Evolutionary conservation across 2,888 invertebrate genomes (phyloP).

Genomic region (Calameuta filiformis): DNA sequence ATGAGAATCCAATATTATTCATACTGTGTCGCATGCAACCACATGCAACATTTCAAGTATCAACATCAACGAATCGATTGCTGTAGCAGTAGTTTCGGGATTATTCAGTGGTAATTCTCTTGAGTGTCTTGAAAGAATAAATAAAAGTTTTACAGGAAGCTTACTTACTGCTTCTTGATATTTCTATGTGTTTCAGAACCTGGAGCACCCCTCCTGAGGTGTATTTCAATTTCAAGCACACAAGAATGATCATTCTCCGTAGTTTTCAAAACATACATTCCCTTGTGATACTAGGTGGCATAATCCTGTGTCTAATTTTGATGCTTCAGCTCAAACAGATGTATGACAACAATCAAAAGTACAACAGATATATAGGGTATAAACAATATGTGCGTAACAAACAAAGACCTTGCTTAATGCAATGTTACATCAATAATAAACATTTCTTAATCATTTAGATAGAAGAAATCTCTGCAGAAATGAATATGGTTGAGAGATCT

Average conservation of each 20-base stretch:
- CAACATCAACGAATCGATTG: not conserved
- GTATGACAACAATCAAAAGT: conserved; percentile 67
- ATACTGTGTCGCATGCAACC: not conserved
- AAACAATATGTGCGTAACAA: conserved; percentile 64
- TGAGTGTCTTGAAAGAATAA: not conserved
- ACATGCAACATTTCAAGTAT: not conserved
- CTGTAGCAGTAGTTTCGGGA: not conserved
- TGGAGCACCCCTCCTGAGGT: not conserved
- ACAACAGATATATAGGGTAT: conserved; percentile 65
- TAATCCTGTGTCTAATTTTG: conserved; percentile 60
- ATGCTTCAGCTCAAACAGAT: conserved; percentile 66
- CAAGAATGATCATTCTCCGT: conserved; percentile 57
- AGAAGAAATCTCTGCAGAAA: conserved; percentile 63
- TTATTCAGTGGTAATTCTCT: not conserved
- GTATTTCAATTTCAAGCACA: conserved; percentile 77
- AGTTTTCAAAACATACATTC: conserved; percentile 56
- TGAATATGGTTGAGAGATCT: conserved; percentile 61
- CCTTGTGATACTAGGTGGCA: conserved; percentile 52
- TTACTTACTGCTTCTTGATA: not conserved
- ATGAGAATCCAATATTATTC: not conserved
- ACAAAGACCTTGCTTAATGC: not conserved
- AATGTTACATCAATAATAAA: not conserved
- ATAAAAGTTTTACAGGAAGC: not conserved
- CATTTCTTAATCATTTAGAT: conserved; percentile 51
- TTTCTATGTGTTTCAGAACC: not conserved